These are phyloP conservation scores for Balanococcus diminutus DNA, from an alignment of 2,888 invertebrate genomes.

Conservation along the genomic window DNA sequence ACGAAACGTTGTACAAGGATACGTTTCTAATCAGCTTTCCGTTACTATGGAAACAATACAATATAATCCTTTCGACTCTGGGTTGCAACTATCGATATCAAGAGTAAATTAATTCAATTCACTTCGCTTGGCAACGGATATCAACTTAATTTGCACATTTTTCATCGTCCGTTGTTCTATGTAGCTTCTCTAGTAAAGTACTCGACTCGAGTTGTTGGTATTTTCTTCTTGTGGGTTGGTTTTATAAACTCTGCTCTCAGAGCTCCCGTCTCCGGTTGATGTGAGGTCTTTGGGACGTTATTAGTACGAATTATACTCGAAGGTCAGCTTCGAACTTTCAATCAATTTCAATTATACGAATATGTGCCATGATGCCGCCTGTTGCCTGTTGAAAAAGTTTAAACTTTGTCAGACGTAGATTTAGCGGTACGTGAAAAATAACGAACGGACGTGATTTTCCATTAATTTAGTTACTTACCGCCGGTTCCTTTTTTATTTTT, in stretches of 20 bases:
- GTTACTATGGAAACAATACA: not conserved
- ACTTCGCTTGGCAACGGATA: not conserved
- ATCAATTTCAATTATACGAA: not conserved
- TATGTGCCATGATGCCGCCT: not conserved
- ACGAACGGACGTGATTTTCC: not conserved
- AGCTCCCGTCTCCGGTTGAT: not conserved
- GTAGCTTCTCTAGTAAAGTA: too few species aligned
- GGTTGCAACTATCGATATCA: not conserved
- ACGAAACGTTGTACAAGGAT: too few species aligned
- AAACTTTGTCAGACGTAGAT: not conserved
- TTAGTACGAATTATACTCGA: not conserved
- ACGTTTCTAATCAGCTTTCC: not conserved
- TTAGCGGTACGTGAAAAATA: not conserved
- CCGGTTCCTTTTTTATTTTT: not conserved
- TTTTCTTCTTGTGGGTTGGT: not conserved
- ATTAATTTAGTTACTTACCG: constrained; percentile 1
- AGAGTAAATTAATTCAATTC: constrained; percentile 25
- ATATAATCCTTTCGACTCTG: not conserved
- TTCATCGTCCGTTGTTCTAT: not conserved
- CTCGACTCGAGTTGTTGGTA: too few species aligned
- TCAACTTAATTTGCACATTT: not conserved
- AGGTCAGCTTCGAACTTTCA: not conserved
- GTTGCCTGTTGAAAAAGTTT: not conserved
- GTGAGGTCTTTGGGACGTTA: not conserved
- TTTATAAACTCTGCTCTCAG: not conserved